phyloP scores from a whole-genome alignment of 2,797 vertebrate species.

The Leuciscus waleckii region DNA sequence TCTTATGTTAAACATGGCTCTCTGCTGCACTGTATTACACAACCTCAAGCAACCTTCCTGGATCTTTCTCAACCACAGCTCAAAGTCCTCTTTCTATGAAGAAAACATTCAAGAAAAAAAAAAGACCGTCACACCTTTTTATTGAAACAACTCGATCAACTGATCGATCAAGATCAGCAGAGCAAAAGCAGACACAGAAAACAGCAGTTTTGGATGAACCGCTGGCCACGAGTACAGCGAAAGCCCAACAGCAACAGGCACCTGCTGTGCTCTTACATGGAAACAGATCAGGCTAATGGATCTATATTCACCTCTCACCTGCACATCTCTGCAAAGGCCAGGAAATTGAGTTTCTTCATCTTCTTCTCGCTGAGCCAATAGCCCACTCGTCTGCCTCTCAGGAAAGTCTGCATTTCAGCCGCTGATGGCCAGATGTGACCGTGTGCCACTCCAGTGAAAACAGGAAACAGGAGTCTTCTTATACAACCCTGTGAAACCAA shows the following conservation, averaged over 20 bases:
- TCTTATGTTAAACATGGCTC: not conserved
- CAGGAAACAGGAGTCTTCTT: conserved; percentile 59
- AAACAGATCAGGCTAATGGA: not conserved
- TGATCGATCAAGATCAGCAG: not conserved
- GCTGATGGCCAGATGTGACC: conserved; percentile 61
- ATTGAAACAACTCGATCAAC: not conserved
- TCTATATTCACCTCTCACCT: conserved; percentile 78
- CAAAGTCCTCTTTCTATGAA: conserved; percentile 9
- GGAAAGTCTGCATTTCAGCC: conserved; percentile 92
- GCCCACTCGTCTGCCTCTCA: conserved; percentile 93
- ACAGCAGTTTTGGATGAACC: not conserved
- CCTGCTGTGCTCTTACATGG: conserved; percentile 8
- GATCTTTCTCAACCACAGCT: conserved; percentile 13
- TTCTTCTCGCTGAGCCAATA: conserved; percentile 99
- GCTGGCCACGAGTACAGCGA: not conserved
- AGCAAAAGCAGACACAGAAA: not conserved
- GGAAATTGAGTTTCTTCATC: conserved; percentile 97
- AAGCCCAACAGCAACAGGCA: conserved; percentile 1
- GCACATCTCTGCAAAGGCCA: conserved; percentile 96
- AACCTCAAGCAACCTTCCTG: conserved; percentile 8
- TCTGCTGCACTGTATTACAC: not conserved
- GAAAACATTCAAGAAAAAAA: not conserved
- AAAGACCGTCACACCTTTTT: not conserved
- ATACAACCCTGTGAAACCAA: conserved; percentile 53
- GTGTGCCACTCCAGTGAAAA: conserved; percentile 55